Evolutionary conservation across 2,113 vertebrate genomes (phyloP).

Genomic region (Penelope pileata): DNA sequence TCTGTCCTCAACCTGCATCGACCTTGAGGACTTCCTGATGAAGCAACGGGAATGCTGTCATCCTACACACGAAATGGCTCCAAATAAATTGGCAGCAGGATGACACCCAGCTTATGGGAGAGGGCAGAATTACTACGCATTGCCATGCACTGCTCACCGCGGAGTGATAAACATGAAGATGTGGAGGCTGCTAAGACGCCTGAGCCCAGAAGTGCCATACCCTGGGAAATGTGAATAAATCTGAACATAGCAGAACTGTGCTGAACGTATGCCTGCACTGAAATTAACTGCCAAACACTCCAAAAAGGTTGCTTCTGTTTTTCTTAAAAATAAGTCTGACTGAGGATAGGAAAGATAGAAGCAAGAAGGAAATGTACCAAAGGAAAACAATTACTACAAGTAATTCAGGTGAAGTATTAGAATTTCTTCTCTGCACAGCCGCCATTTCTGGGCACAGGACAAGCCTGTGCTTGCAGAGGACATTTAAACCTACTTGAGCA

Average conservation of each 20-base stretch:
- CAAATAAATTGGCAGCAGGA: background rate
- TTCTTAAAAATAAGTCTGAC: background rate
- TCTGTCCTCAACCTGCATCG: slow-evolving; percentile 56
- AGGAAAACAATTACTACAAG: background rate
- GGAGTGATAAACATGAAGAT: background rate
- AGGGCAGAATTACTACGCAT: background rate
- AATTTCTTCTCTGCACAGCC: background rate
- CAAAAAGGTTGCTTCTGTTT: background rate
- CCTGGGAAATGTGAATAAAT: background rate
- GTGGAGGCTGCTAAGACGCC: background rate
- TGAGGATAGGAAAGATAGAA: background rate
- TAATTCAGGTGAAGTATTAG: background rate
- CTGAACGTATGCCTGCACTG: background rate
- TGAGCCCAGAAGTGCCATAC: fast-evolving
- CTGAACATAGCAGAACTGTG: background rate
- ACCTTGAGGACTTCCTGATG: slow-evolving; percentile 70
- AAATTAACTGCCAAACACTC: background rate
- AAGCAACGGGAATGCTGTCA: background rate
- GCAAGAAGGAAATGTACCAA: background rate
- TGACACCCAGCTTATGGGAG: background rate
- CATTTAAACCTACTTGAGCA: background rate
- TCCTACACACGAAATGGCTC: background rate
- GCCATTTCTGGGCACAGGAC: background rate
- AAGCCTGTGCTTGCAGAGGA: background rate
- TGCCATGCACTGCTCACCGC: background rate